Evolutionary conservation across 2,113 vertebrate genomes (phyloP).

Genomic region (Hassar affinis): DNA sequence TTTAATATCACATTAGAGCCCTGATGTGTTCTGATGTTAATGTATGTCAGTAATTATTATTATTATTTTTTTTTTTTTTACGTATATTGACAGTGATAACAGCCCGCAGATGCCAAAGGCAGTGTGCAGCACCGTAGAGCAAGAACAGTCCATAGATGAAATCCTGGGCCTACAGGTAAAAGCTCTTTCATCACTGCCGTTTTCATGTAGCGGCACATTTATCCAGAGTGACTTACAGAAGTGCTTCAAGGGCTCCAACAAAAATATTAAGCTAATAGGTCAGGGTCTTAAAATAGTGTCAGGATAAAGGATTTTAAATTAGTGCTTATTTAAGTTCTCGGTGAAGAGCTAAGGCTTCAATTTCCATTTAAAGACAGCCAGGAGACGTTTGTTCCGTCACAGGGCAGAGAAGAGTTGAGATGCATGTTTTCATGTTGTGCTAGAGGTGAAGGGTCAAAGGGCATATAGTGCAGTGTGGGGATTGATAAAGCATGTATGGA

Average conservation of each 20-base stretch:
- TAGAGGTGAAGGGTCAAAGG: neutral
- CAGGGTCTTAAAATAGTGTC: neutral
- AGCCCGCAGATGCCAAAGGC: conserved; percentile 78
- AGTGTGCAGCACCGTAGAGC: conserved; percentile 76
- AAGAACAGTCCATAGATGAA: conserved; percentile 94
- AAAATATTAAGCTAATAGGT: neutral
- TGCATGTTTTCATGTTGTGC: neutral
- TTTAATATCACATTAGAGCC: neutral
- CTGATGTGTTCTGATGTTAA: neutral
- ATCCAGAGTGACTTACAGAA: neutral
- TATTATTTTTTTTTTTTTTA: neutral
- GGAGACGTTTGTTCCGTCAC: neutral
- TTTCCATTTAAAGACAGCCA: neutral
- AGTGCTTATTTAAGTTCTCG: neutral
- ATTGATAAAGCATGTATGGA: neutral
- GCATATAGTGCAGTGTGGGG: neutral
- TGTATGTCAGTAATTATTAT: neutral
- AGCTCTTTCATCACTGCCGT: neutral
- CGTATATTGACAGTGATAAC: conserved; percentile 76
- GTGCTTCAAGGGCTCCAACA: neutral
- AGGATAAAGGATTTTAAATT: neutral
- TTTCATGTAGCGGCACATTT: neutral
- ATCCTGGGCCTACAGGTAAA: conserved; percentile 92
- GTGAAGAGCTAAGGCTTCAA: neutral
- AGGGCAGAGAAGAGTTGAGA: neutral